Evolutionary conservation across 2,888 invertebrate species (phyloP), one percentile per base, ranked within the genome.

Genomic region (Lathronympha strigana): DNA sequence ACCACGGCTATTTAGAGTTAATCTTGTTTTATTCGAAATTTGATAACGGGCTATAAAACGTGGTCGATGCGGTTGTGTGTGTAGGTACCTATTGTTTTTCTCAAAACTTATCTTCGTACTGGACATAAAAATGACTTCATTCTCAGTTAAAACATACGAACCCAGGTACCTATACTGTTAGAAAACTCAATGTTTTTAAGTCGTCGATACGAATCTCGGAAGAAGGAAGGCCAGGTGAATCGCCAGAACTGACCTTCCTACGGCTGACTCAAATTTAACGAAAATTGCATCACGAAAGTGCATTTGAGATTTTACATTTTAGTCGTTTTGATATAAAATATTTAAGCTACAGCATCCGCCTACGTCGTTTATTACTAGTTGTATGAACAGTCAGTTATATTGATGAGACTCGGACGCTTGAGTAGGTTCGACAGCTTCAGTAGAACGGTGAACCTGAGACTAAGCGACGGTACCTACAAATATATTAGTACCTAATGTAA

Each of bases 1-100:
- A 72, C 68, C 70, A 67, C 71, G 63, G 72, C 64, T 72, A 68
- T 76, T 75, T 73, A 75, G 74, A 68, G 61, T 66, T 66, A 54
- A 61, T 66, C 61, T 66, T 54, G 23, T 69, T 73, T 51, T 74
- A 72, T 67, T 74, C 66, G 60, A 74, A 72, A 73, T 71, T 72
- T 63, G 69, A 66, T 50, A 66, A 62, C 49, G 49, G 33, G 28
- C 58, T 47, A 64, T 64, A 51, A 58, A 63, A 58, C 57, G 43
- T 63, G 33, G 61, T 43, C 33, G 33, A 19, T 43, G 49, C 15
- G 43, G 55, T n/a, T 21, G 43, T 31, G 21, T 38, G 11, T 40
- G 25, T n/a, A 13, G 4, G 17, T 21, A 21, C n/a, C 36, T 43
- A 31, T 57, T 57, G 21, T 45, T 57, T 55, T 57, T 19, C 45